Evolutionary conservation across 2,888 invertebrate genomes (phyloP), one percentile per base, ranked within the genome.

Genomic region (Drosophila bunnanda): DNA sequence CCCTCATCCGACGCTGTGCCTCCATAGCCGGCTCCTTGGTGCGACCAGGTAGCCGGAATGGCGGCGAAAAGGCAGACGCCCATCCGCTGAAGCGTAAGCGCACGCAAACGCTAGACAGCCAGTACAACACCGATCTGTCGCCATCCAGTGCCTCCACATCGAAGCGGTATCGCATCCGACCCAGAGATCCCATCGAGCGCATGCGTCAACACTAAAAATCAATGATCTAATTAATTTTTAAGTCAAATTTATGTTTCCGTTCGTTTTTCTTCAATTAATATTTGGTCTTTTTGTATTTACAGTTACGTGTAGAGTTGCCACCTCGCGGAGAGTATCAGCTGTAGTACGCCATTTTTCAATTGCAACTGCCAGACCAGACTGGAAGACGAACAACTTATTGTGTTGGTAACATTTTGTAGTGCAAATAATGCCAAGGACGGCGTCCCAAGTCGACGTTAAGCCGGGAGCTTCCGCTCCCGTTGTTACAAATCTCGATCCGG

Each of bases 21-120:
- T 92, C 92, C 28, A 90, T 91, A 75, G 91, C 92, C 46, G 92
- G 92, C 36, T 90, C 91, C 39, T 76, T 91, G 46, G 90, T 90
- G 34, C 85, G 91, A 56, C 71, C 84, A 9, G 82, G 78, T 1
- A 69, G 79, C 9, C 85, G 79, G 13, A 67, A 78, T 12, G 9
- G 34, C 13, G 70, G 83, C 13, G 88, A 89, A 38, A 85, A 85
- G 38, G 67, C 68, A 13, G 76, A 81, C 34, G 50, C 70, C 36
- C 79, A 82, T 55, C 75, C 69, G 28, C 65, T 90, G 15, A 91
- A 92, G 66, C 87, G 92, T 2, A 92, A 91, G 65, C 89, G 92
- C 10, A 89, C 91, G 0, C 81, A 89, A 54, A 90, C 91, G 1
- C 60, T 81, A 15, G 91, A 91, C 43, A 81, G 38, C 70, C 84